Percentiles rank a stretch among this genome's conserved stretches.
Conservation (phyloP, 2,888 invertebrate species). For the Dryococelus australis region DNA sequence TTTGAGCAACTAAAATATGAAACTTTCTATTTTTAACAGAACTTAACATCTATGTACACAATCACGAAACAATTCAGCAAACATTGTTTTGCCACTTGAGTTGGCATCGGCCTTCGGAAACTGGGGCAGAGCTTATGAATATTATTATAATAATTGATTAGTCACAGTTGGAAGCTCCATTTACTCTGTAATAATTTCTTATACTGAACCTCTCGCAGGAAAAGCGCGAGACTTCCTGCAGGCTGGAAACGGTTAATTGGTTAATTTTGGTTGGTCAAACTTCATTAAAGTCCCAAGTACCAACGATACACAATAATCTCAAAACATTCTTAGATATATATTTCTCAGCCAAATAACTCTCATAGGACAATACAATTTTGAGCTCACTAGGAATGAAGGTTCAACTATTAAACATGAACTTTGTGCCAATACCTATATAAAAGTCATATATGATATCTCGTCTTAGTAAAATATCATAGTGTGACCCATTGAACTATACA, state of each 20-base stretch:
- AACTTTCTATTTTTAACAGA: not conserved
- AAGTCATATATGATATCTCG: not conserved
- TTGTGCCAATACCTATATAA: constrained; percentile 1
- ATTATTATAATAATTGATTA: not conserved
- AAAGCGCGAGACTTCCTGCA: not conserved
- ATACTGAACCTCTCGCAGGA: not conserved
- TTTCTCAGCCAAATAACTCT: not conserved
- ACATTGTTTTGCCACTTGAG: not conserved
- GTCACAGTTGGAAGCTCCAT: not conserved
- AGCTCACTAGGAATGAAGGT: not conserved
- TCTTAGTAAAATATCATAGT: constrained; percentile 6
- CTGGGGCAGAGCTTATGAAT: not conserved
- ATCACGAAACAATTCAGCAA: not conserved
- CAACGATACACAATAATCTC: not conserved
- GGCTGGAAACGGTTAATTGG: not conserved
- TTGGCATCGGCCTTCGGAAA: not conserved
- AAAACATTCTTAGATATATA: constrained; percentile 3
- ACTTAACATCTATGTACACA: not conserved
- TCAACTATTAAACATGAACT: constrained; percentile 10
- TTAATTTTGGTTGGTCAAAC: not conserved
- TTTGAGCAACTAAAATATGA: not conserved
- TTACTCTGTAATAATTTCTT: not conserved
- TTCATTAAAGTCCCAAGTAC: not conserved
- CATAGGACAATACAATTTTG: not conserved
- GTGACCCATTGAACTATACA: not conserved